Evolutionary conservation across 2,113 vertebrate genomes (phyloP).

Genomic region (Dinomys branickii): DNA sequence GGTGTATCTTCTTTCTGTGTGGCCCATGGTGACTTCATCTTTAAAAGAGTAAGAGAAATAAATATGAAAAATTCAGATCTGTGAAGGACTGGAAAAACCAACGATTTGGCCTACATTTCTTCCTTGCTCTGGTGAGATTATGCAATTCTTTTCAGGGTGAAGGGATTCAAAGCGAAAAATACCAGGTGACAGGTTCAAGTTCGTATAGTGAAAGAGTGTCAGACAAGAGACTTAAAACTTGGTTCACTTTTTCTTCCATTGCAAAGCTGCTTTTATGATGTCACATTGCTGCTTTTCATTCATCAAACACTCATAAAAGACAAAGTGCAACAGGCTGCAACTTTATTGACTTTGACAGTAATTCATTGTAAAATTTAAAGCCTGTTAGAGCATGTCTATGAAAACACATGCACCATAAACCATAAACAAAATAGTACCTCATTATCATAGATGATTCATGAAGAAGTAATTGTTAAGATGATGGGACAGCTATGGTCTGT

Average conservation of each 20-base stretch:
- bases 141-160: not conserved
- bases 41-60: not conserved
- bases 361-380: slow-evolving; percentile 30
- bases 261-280: not conserved
- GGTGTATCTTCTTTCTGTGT: not conserved
- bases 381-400: not conserved
- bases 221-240: not conserved
- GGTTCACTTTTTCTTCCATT: not conserved
- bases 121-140: not conserved
- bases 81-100: not conserved
- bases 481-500: not conserved
- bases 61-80: not conserved
- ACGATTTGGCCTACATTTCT: not conserved
- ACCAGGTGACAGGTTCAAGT: not conserved
- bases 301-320: not conserved
- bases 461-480: not conserved
- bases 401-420: not conserved
- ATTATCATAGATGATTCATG: not conserved
- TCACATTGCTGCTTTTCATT: not conserved
- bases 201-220: not conserved
- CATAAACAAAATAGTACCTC: not conserved
- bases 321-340: not conserved
- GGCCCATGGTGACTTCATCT: not conserved
- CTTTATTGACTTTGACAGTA: slow-evolving; percentile 21
- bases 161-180: not conserved